phyloP scores from a whole-genome alignment of 2,888 invertebrate genomes.

The Eristalis tenax region DNA sequence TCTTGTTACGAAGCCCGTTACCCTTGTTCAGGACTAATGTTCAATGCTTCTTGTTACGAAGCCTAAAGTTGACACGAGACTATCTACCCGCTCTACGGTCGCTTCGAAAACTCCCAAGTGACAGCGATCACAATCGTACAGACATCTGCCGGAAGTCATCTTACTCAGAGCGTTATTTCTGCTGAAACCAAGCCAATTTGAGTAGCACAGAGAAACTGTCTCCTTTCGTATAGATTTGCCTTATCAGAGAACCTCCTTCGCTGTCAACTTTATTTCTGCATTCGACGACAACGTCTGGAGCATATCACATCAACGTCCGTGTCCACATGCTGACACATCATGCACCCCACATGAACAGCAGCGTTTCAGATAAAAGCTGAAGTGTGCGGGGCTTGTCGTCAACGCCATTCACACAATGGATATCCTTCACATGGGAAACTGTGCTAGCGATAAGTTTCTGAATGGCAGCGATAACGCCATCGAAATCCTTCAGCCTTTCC shows the following conservation, averaged over 20 bases:
- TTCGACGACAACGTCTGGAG: neutral
- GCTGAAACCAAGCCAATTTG: neutral
- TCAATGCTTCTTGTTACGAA: no score
- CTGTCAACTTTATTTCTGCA: neutral
- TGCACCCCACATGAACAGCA: neutral
- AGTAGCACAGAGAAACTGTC: neutral
- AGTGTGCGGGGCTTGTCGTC: neutral
- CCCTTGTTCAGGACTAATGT: no score
- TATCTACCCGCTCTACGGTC: neutral
- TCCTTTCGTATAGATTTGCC: neutral
- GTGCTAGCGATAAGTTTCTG: neutral
- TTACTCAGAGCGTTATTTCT: neutral
- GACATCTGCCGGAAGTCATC: neutral
- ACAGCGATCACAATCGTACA: neutral
- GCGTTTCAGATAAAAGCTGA: neutral
- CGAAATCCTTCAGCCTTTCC: neutral
- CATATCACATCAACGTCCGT: neutral
- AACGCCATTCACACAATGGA: neutral
- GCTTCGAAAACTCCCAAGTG: neutral
- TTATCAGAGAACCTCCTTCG: neutral
- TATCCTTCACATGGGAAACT: neutral
- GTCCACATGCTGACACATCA: neutral
- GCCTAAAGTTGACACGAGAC: neutral
- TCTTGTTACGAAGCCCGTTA: neutral
- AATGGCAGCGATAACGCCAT: slow-evolving; percentile 34